phyloP scores from a whole-genome alignment of 2,888 invertebrate species.

The Lasioglossum oenotherae region DNA sequence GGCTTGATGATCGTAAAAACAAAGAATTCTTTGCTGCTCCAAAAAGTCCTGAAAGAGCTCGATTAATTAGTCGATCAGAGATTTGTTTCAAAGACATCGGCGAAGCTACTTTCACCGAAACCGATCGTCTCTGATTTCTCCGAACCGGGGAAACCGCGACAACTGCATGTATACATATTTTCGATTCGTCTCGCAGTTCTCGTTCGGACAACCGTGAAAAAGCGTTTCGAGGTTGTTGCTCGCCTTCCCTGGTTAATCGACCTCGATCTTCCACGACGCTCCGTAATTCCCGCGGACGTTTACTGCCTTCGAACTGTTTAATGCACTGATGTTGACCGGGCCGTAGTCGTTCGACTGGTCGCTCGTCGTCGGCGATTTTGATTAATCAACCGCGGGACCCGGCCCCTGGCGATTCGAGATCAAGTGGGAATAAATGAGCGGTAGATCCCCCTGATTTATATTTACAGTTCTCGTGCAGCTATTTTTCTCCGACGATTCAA shows the following conservation, averaged over 20 bases:
- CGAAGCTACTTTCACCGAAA: background rate
- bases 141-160: background rate
- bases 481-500: background rate
- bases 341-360: background rate
- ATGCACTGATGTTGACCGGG: slow-evolving; percentile 29
- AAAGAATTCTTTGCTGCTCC: background rate
- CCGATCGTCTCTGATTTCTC: background rate
- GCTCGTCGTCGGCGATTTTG: slow-evolving; percentile 12
- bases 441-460: background rate
- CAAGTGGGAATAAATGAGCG: slow-evolving; percentile 13
- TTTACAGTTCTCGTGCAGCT: slow-evolving; percentile 1
- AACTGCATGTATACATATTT: background rate
- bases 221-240: slow-evolving; percentile 3
- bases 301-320: slow-evolving; percentile 40
- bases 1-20: background rate
- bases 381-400: slow-evolving; percentile 26
- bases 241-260: slow-evolving; percentile 20
- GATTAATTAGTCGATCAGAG: background rate
- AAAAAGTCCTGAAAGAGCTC: background rate
- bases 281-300: slow-evolving; percentile 26
- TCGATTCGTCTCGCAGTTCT: slow-evolving; percentile 13
- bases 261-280: slow-evolving; percentile 19
- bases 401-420: background rate
- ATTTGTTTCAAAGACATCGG: background rate
- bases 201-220: background rate